Conservation (phyloP, 2,797 vertebrate species). For the Halcyon badia region DNA sequence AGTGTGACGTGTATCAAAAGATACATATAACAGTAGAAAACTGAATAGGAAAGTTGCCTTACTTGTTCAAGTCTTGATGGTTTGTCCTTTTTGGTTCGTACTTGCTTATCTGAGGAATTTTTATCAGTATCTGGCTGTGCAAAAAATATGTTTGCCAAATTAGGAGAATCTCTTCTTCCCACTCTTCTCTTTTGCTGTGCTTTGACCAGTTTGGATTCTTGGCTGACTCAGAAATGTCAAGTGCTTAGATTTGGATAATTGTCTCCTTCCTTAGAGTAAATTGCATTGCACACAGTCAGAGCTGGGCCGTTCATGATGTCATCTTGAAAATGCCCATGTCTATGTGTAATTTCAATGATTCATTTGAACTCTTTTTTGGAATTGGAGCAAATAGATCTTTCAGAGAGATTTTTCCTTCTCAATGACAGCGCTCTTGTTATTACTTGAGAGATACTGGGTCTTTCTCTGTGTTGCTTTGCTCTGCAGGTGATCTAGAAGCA, state of each 20-base stretch:
- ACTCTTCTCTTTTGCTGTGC: neutral
- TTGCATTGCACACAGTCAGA: neutral
- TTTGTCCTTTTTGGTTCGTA: neutral
- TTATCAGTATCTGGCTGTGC: neutral
- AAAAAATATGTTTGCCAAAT: neutral
- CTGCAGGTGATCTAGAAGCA: neutral
- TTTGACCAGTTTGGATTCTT: conserved; percentile 11
- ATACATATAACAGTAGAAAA: neutral
- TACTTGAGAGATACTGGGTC: neutral
- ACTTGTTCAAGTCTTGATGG: neutral
- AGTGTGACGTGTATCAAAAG: neutral
- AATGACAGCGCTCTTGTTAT: neutral
- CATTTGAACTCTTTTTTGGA: neutral
- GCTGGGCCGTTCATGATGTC: neutral
- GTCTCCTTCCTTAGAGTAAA: conserved; percentile 14
- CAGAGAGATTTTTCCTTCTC: neutral
- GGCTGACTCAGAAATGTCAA: neutral
- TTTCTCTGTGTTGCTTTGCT: neutral
- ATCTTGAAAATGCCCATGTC: neutral
- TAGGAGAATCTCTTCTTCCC: neutral
- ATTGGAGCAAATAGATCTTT: neutral
- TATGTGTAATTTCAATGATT: neutral
- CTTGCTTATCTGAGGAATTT: neutral
- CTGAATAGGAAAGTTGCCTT: neutral
- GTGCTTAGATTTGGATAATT: conserved; percentile 17